phyloP scores from a whole-genome alignment of 2,113 vertebrate species.

The Scomber japonicus region DNA sequence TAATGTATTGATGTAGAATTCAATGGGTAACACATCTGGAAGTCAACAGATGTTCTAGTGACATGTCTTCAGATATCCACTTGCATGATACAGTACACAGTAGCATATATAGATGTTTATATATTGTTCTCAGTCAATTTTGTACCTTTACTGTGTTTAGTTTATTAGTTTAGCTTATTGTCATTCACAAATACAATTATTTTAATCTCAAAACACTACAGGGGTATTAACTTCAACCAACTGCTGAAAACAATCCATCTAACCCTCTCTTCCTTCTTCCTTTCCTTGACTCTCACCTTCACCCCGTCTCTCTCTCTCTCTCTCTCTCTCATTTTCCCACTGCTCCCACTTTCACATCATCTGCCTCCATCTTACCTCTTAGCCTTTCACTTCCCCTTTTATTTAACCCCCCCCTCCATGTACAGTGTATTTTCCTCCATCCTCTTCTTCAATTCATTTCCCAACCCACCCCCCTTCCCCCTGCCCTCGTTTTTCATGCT shows the following conservation, averaged over 20 bases:
- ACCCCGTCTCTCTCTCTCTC: slow-evolving; percentile 22
- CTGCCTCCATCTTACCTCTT: slow-evolving; percentile 24
- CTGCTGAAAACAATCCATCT: slow-evolving; percentile 23
- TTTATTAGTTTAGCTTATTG: neutral
- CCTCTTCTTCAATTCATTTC: slow-evolving; percentile 35
- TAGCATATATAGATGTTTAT: neutral
- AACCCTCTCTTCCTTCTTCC: neutral
- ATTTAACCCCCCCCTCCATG: neutral
- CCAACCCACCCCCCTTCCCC: neutral
- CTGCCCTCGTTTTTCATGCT: neutral
- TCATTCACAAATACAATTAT: slow-evolving; percentile 14
- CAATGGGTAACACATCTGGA: no score
- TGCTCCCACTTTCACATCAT: slow-evolving; percentile 5
- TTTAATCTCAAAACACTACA: neutral
- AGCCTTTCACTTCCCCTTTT: slow-evolving; percentile 18
- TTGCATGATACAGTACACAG: neutral
- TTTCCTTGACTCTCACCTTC: slow-evolving; percentile 64
- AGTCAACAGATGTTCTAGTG: neutral
- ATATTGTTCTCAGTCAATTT: neutral
- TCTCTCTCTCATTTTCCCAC: neutral
- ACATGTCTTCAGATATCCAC: no score
- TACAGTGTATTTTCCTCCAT: neutral
- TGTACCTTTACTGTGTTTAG: neutral
- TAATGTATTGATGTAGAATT: neutral
- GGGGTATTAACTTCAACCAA: slow-evolving; percentile 20